A percentile compares a stretch with the other conserved stretches of the same genome.
Evolutionary conservation across 2,113 vertebrate species (phyloP).

Genomic region (Thunnus maccoyii): DNA sequence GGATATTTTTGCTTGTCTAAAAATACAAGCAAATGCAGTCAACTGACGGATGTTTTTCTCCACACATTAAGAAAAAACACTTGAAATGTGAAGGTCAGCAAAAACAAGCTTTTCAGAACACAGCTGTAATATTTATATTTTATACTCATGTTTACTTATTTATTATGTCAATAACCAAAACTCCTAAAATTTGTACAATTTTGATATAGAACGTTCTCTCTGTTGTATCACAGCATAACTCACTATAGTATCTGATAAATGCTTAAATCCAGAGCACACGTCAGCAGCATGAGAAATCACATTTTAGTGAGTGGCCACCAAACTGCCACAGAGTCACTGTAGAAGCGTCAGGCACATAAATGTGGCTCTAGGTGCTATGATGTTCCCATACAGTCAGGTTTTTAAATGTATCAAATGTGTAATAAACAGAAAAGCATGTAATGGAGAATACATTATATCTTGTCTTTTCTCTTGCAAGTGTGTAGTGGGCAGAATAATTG

Average conservation of each 20-base stretch:
- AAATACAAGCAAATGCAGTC: conserved; percentile 51
- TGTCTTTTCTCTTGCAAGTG: conserved; percentile 30
- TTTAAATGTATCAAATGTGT: conserved; percentile 15
- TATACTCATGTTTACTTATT: conserved; percentile 11
- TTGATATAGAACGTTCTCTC: neutral
- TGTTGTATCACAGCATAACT: neutral
- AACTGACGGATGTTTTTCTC: conserved; percentile 29
- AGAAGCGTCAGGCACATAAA: neutral
- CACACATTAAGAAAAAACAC: conserved; percentile 13
- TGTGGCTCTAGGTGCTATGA: neutral
- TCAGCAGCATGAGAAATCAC: too few relatives aligned
- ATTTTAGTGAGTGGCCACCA: neutral
- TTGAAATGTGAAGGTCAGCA: conserved; percentile 17
- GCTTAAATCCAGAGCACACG: neutral
- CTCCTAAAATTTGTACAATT: neutral
- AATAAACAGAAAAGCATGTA: conserved; percentile 2
- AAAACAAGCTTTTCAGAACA: neutral
- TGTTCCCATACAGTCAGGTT: conserved; percentile 11
- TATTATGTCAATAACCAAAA: neutral
- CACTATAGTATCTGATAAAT: neutral
- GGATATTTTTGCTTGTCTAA: conserved; percentile 52
- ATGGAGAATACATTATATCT: neutral
- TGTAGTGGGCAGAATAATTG: conserved; percentile 35
- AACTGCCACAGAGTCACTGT: neutral
- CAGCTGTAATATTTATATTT: neutral